phyloP scores from a whole-genome alignment of 2,888 invertebrate species.

The Clusia tigrina region DNA sequence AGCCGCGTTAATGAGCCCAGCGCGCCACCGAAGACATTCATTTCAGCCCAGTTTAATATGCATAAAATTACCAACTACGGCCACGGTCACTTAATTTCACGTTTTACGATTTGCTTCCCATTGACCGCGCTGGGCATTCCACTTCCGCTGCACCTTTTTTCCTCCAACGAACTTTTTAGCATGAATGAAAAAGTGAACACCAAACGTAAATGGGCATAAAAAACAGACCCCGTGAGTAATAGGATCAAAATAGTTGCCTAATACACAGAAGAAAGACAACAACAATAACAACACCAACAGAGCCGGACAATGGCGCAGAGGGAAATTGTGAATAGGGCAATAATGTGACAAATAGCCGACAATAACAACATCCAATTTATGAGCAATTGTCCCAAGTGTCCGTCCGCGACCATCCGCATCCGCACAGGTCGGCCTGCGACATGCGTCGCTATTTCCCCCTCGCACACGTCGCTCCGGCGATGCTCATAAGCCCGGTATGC shows the following conservation, averaged over 20 bases:
- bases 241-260: conserved; percentile 16
- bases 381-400: conserved; percentile 22
- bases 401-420: conserved; percentile 4
- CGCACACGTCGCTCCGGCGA: too few relatives aligned
- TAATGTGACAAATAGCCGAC: too few relatives aligned
- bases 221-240: conserved; percentile 9
- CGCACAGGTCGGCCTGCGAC: too few relatives aligned
- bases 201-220: not conserved
- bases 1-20: too few relatives aligned
- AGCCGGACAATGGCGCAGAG: not conserved
- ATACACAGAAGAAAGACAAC: not conserved
- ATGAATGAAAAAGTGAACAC: not conserved
- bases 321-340: too few relatives aligned
- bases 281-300: not conserved
- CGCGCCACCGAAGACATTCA: not conserved
- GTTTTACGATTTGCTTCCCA: conserved; percentile 15
- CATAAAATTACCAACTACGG: conserved; percentile 39
- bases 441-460: too few relatives aligned
- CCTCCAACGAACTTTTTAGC: not conserved
- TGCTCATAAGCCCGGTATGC: too few relatives aligned
- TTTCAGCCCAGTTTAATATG: conserved; percentile 31
- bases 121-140: conserved; percentile 8
- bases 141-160: conserved; percentile 43
- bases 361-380: conserved; percentile 16
- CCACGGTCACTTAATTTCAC: conserved; percentile 26